Conservation (phyloP, 2,888 invertebrate genomes). For the Muscina levida region DNA sequence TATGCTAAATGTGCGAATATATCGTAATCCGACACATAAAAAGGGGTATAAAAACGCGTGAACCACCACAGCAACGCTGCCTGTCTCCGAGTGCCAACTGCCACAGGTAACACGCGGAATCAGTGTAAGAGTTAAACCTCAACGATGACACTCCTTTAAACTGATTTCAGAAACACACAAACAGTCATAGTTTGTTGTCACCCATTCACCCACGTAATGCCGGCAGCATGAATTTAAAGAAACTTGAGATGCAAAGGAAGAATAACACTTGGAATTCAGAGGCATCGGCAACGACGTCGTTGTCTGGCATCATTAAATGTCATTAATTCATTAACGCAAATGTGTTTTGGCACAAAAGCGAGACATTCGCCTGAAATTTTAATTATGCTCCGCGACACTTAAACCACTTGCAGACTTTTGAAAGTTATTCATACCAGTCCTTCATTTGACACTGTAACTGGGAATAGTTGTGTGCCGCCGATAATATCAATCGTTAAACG, state of each 20-base stretch:
- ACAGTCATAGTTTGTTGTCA: neutral
- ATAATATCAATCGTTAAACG: slow-evolving; percentile 14
- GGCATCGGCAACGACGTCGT: neutral
- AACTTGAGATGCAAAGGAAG: neutral
- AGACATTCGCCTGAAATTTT: slow-evolving; percentile 25
- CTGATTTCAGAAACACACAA: neutral
- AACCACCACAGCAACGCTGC: neutral
- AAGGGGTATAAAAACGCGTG: neutral
- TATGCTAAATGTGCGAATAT: slow-evolving; percentile 21
- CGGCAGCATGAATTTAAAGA: neutral
- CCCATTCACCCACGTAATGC: neutral
- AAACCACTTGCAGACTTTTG: neutral
- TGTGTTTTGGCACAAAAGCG: neutral
- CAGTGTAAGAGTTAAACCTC: neutral
- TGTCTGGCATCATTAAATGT: slow-evolving; percentile 23
- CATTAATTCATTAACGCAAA: slow-evolving; percentile 31
- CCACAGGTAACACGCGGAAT: no score
- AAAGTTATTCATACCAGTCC: slow-evolving; percentile 14
- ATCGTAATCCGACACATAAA: neutral
- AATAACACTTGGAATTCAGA: slow-evolving; percentile 9
- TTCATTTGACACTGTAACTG: neutral
- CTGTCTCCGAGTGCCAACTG: no score
- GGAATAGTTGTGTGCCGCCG: neutral
- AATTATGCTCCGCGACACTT: slow-evolving; percentile 12
- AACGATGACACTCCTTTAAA: neutral